These are phyloP conservation scores for Paratrypauchen microcephalus DNA, from an alignment of 2,797 vertebrate genomes.

Conservation along the genomic window DNA sequence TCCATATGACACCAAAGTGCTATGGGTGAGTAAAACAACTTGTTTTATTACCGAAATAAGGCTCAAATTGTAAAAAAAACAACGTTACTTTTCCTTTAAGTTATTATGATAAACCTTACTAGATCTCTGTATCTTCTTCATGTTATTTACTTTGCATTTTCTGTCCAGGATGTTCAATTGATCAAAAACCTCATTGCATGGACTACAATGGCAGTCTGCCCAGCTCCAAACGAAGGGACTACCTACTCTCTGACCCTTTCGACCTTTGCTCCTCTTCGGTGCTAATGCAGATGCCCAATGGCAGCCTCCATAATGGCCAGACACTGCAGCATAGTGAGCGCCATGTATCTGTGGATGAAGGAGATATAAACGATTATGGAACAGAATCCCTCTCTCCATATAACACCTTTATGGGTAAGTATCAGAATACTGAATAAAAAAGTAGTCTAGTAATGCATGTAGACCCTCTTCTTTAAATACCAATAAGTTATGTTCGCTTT, in stretches of 20 bases:
- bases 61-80: too few species aligned
- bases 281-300: slow-evolving; percentile 68
- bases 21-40: too few species aligned
- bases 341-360: slow-evolving; percentile 60
- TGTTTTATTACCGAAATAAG: too few species aligned
- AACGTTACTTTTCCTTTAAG: too few species aligned
- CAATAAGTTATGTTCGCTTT: too few species aligned
- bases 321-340: slow-evolving; percentile 69
- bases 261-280: slow-evolving; percentile 69
- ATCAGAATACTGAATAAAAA: background rate
- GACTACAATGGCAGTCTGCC: slow-evolving; percentile 75
- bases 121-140: background rate
- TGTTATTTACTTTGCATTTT: background rate
- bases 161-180: slow-evolving; percentile 74
- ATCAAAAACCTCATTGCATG: slow-evolving; percentile 72
- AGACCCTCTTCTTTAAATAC: too few species aligned
- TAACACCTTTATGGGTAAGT: slow-evolving; percentile 89
- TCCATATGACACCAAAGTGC: too few species aligned
- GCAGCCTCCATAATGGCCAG: slow-evolving; percentile 54
- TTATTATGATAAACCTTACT: background rate
- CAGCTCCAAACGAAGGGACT: slow-evolving; percentile 80
- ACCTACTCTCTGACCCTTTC: slow-evolving; percentile 78
- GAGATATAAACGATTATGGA: slow-evolving; percentile 68
- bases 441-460: too few species aligned
- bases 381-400: slow-evolving; percentile 62